Evolutionary conservation across 2,888 invertebrate species (phyloP).

Genomic region (Chironomus riparius): DNA sequence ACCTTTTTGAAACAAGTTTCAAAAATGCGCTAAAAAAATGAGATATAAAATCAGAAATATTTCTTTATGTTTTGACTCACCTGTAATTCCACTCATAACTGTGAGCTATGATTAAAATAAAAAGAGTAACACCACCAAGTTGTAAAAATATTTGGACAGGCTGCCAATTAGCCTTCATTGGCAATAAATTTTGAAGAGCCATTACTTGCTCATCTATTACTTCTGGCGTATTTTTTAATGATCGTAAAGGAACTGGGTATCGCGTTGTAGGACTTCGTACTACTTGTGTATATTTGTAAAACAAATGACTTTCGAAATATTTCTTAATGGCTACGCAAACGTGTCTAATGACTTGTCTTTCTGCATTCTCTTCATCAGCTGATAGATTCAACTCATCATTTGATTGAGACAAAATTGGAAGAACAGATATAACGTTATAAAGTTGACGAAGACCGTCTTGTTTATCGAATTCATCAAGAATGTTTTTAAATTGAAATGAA

Average conservation of each 20-base stretch:
- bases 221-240: constrained; percentile 61
- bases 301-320: constrained; percentile 86
- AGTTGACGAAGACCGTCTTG: constrained; percentile 86
- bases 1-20: no score
- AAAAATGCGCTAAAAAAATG: no score
- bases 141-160: constrained; percentile 81
- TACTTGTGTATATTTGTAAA: constrained; percentile 64
- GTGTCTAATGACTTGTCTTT: constrained; percentile 81
- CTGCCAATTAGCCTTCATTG: constrained; percentile 70
- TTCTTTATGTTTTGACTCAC: no score
- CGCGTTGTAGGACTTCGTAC: constrained; percentile 44
- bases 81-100: constrained; percentile 83
- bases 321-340: constrained; percentile 82
- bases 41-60: no score
- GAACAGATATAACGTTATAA: constrained; percentile 85
- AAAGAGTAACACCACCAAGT: constrained; percentile 70
- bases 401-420: constrained; percentile 71
- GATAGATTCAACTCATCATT: constrained; percentile 55
- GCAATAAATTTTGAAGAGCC: constrained; percentile 64
- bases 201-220: constrained; percentile 81
- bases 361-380: constrained; percentile 86
- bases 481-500: constrained; percentile 85
- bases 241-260: constrained; percentile 45
- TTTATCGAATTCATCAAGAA: constrained; percentile 88
- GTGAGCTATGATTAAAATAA: constrained; percentile 79